Base-by-base conservation (phyloP, 2,888 invertebrate species). In the Macrophya annulata region DNA sequence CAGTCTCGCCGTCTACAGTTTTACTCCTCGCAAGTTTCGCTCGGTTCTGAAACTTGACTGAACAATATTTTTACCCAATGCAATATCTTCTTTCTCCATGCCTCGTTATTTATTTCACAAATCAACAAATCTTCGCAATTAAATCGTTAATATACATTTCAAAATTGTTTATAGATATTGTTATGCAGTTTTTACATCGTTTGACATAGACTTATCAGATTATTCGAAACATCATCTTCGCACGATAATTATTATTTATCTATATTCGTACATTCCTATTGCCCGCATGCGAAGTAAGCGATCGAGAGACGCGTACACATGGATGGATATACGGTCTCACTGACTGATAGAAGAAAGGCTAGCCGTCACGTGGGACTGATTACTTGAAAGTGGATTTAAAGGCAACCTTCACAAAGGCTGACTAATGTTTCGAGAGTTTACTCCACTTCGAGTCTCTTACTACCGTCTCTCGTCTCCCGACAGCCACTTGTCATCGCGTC, bases 311-410 rank as follows among this genome's bases (percentile, higher is more conserved):
- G 25, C 65, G 25, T 31, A 21, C 43, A 21, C 21, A 74, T 43
- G 72, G 72, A 74, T 74, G 21, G 72, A 74, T 45, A 21, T 8
- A 74, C 72, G 45, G 31, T 51, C 81, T 43, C 21, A 45, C 62
- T 65, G 81, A 62, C 81, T 81, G 81, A 65, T 81, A 81, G 81
- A 40, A 81, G 62, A 81, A 81, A 81, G 81, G 81, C 81, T 37
- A 40, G 62, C 6, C 59, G 48, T 81, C 59, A 81, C 81, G 62
- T 81, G 62, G 81, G 40, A 59, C 81, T 62, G 81, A 81, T 81
- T 81, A 81, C 81, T 62, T 62, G 81, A 81, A 81, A 81, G 81
- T 81, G 81, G 62, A 81, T 59, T 81, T 81, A 25, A 81, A 81
- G 81, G 25, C 81, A 81, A 62, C n/a, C 62, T 51, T 77, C 55